A percentile compares a stretch with the other conserved stretches of the same genome.
phyloP scores from a whole-genome alignment of 2,113 vertebrate species.

The Morone saxatilis region DNA sequence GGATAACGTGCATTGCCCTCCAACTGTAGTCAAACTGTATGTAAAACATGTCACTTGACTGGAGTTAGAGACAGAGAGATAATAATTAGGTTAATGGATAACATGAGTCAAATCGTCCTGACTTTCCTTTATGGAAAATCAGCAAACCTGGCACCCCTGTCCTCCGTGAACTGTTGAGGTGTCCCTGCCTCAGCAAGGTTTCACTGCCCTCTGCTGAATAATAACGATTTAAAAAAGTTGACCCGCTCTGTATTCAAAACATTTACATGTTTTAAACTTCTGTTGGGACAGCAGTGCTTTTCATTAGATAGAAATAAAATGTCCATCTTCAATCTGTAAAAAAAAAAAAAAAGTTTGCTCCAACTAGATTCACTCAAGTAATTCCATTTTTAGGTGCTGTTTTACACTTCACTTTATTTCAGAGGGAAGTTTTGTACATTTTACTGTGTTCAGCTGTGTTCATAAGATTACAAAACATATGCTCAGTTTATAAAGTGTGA shows the following conservation, averaged over 20 bases:
- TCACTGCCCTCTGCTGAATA: slow-evolving; percentile 36
- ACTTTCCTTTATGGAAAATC: background rate
- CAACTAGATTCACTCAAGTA: background rate
- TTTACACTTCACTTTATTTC: background rate
- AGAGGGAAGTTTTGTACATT: background rate
- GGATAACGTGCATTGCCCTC: background rate
- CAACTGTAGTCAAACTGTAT: background rate
- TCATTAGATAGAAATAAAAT: too few species aligned
- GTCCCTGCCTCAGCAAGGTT: background rate
- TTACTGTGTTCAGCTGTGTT: background rate
- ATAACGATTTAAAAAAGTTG: background rate
- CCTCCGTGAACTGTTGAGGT: background rate
- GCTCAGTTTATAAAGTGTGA: background rate
- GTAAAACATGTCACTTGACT: background rate
- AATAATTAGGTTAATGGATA: background rate
- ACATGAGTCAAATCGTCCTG: background rate
- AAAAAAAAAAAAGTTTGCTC: too few species aligned
- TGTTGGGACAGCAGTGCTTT: background rate
- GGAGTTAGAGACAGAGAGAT: background rate
- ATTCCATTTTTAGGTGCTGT: background rate
- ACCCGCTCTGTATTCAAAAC: background rate
- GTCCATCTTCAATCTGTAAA: too few species aligned
- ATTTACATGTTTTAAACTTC: background rate
- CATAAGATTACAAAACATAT: background rate
- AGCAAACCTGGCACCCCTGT: slow-evolving; percentile 53